Conservation (phyloP, 2,113 vertebrate genomes). For the Chrysochloris asiatica region DNA sequence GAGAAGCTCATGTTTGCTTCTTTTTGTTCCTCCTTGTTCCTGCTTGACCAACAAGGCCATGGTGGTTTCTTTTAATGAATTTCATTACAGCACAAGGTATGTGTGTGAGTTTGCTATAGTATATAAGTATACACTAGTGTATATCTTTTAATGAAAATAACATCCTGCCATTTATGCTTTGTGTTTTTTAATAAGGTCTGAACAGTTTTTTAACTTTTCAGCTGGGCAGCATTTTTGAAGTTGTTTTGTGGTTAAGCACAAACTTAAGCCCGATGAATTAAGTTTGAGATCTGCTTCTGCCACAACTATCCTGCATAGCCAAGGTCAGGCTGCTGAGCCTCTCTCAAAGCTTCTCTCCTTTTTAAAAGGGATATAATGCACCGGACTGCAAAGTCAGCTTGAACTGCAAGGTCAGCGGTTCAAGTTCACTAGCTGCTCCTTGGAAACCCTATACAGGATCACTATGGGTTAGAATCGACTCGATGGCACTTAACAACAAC, state of each 20-base stretch:
- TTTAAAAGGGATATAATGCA: background rate
- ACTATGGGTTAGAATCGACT: no score
- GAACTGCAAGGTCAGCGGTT: no score
- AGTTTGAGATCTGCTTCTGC: background rate
- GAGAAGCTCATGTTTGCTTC: background rate
- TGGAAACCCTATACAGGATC: no score
- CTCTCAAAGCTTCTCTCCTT: background rate
- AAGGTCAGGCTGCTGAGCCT: background rate
- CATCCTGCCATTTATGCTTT: background rate
- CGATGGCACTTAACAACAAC: no score
- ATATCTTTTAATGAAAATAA: background rate
- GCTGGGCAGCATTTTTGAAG: background rate
- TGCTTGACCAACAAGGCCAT: background rate
- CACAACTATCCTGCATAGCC: no score
- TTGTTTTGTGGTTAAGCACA: background rate
- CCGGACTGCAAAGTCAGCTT: no score
- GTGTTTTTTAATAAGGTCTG: background rate
- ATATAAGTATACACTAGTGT: rapidly evolving
- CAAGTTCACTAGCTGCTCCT: no score
- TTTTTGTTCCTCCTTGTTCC: background rate
- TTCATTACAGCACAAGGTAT: background rate
- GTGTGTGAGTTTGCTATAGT: background rate
- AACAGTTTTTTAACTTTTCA: background rate
- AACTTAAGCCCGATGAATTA: background rate
- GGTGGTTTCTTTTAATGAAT: background rate